A percentile compares a stretch with the other conserved stretches of the same genome.
These are phyloP conservation scores for Formica aserva DNA, from an alignment of 2,888 invertebrate genomes.

Conservation along the genomic window DNA sequence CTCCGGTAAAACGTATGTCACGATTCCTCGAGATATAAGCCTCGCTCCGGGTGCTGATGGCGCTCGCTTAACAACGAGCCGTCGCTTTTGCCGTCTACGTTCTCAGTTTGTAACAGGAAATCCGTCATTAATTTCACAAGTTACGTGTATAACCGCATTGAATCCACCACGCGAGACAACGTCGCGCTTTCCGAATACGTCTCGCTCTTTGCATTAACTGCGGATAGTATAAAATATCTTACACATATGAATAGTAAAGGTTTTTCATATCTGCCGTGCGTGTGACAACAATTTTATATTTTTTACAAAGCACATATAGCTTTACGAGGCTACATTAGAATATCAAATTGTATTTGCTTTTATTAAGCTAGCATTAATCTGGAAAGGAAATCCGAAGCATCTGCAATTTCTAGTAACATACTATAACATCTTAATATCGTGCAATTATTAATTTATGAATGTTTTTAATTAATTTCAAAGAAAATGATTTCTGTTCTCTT, in stretches of 20 bases:
- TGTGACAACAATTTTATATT: constrained; percentile 37
- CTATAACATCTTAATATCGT: not conserved
- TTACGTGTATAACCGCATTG: constrained; percentile 39
- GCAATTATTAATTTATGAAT: not conserved
- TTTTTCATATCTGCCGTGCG: not conserved
- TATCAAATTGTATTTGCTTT: not conserved
- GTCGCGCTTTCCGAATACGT: constrained; percentile 22
- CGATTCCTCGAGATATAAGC: constrained; percentile 37
- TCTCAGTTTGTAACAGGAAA: constrained; percentile 53
- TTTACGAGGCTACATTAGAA: not conserved
- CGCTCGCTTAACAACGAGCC: constrained; percentile 53
- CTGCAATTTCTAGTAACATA: not conserved
- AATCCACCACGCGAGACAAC: constrained; percentile 16
- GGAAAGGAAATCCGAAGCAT: not conserved
- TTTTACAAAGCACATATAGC: not conserved
- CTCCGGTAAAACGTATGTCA: constrained; percentile 27
- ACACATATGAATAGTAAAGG: not conserved
- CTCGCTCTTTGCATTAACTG: constrained; percentile 27
- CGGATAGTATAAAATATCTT: constrained; percentile 22
- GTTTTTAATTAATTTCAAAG: not conserved
- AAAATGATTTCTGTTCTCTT: not conserved
- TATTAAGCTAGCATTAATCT: constrained; percentile 3
- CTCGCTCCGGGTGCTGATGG: constrained; percentile 44
- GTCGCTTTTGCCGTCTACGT: constrained; percentile 8
- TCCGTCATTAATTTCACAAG: constrained; percentile 49